Evolutionary conservation across 2,888 invertebrate genomes (phyloP).

Genomic region (Tribolium freemani): DNA sequence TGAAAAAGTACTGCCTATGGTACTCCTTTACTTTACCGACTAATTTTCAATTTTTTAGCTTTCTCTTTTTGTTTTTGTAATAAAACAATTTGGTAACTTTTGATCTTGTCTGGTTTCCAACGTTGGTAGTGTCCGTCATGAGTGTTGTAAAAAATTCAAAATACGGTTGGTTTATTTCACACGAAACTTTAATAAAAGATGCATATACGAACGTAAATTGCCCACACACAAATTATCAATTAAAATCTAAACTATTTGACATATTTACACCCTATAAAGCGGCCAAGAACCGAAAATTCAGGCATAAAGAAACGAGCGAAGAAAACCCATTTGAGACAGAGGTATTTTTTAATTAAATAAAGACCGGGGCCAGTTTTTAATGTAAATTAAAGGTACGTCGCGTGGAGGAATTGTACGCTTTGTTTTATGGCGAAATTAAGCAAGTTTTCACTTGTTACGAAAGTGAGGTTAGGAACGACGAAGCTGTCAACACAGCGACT

Average conservation of each 20-base stretch:
- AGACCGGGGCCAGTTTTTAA: neutral
- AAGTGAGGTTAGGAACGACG: constrained; percentile 30
- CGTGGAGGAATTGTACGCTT: constrained; percentile 49
- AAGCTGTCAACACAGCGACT: constrained; percentile 53
- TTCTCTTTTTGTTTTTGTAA: neutral
- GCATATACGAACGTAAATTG: constrained; percentile 65
- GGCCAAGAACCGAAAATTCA: constrained; percentile 24
- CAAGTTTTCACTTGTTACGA: constrained; percentile 24
- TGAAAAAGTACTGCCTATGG: too few species aligned
- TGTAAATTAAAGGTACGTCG: constrained; percentile 40
- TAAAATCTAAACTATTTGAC: constrained; percentile 67
- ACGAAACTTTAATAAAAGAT: constrained; percentile 67
- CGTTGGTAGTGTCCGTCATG: constrained; percentile 41
- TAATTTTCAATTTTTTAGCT: too few species aligned
- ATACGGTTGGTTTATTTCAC: constrained; percentile 70
- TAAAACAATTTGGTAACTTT: neutral
- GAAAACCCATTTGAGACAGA: constrained; percentile 36
- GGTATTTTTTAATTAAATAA: neutral
- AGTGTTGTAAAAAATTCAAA: constrained; percentile 52
- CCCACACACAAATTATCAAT: constrained; percentile 54
- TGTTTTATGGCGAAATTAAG: constrained; percentile 50
- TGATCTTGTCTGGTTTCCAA: neutral
- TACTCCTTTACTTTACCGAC: too few species aligned
- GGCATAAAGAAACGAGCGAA: constrained; percentile 22
- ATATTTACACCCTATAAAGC: constrained; percentile 67